phyloP scores from a whole-genome alignment of 1,140 invertebrate genomes.

The Drosophila pseudoobscura region DNA sequence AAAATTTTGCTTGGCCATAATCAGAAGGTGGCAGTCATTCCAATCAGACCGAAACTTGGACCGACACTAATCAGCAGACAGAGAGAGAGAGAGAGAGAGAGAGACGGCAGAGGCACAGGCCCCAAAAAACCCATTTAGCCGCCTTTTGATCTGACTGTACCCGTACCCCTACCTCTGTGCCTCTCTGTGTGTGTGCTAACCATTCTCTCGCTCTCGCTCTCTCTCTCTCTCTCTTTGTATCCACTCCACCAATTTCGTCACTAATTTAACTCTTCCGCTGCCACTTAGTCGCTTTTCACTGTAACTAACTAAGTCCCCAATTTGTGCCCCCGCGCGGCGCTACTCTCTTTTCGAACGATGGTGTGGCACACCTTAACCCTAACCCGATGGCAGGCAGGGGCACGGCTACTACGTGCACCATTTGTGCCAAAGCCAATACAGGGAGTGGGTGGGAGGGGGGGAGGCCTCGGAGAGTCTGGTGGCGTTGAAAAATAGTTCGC shows the following conservation, averaged over 20 bases:
- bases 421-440: slow-evolving; percentile 36
- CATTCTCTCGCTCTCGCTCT: too few species aligned
- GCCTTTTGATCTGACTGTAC: slow-evolving; percentile 14
- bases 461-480: slow-evolving; percentile 22
- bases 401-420: slow-evolving; percentile 26
- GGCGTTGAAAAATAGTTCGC: slow-evolving; percentile 49
- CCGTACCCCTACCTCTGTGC: background rate
- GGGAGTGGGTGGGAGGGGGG: background rate
- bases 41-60: background rate
- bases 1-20: background rate
- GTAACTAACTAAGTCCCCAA: slow-evolving; percentile 54
- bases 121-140: background rate
- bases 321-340: slow-evolving; percentile 11
- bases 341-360: background rate
- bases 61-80: slow-evolving; percentile 28
- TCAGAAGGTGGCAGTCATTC: background rate
- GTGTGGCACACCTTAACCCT: slow-evolving; percentile 33
- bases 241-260: slow-evolving; percentile 46
- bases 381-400: slow-evolving; percentile 19
- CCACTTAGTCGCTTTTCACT: slow-evolving; percentile 60
- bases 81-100: background rate
- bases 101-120: background rate
- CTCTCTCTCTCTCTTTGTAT: background rate
- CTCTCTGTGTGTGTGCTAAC: background rate
- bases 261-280: slow-evolving; percentile 63